Base-by-base conservation (phyloP, 64 coral and sea anemone species). In the Cladopsammia gracilis region DNA sequence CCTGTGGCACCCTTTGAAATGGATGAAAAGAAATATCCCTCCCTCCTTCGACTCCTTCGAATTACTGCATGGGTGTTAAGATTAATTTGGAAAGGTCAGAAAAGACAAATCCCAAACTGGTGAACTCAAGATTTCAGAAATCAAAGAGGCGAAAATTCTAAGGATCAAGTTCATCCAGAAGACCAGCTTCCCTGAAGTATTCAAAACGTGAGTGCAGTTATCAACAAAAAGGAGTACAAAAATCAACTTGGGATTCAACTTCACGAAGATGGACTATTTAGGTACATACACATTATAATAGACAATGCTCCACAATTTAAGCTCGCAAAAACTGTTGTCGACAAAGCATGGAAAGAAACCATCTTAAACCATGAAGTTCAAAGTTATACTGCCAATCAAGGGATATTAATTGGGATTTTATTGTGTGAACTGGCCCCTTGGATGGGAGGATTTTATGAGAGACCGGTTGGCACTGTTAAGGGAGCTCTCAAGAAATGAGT, bases 1-100 rank as follows among this genome's bases (percentile, higher is more conserved):
- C 12, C 8, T 3, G 44, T 10, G 11, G 65, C 58, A 12, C 81
- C 81, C 60, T 64, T 66, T 48, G 81, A 25, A 20, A 66, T 85
- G n/a, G 59, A 85, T 66, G 81, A 85, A 85, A 65, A 62, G 24
- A 85, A 60, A 85, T 65, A 45, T 16, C 46, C 81, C 16, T 61
- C 15, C 57, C 48, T 86, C 23, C 18, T 23, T 16, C 15, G 68
- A 86, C 58, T 86, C 7, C 83, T 86, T 70, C 6, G 64, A 70
- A 49, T 86, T 25, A 86, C 83, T 47, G 83, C 83, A 64, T 53
- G 64, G 68, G 56, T 67, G 62, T 64, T 86, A 43, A 19, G 64
- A 70, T 86, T 86, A 23, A 60, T 86, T 86, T n/a, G 56, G 25
- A 16, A 86, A 67, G 52, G 61, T 61, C 7, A 69, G 68, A 50